A percentile compares a stretch with the other conserved stretches of the same genome.
Conservation (phyloP, 2,888 invertebrate genomes). For the Netelia virgata region DNA sequence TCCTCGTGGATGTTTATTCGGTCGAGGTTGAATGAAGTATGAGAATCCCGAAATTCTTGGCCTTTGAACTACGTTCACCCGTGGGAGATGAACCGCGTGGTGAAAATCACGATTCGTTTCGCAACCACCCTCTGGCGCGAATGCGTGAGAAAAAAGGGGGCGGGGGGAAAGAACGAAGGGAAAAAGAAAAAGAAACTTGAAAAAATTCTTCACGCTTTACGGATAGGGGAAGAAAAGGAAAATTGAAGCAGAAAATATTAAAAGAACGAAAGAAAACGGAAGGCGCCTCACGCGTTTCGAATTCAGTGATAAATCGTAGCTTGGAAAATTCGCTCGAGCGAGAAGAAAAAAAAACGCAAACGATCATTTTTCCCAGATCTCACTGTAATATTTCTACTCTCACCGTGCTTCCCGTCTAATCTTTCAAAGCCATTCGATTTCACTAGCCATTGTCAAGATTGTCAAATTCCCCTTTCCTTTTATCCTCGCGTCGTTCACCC, state of each 20-base stretch:
- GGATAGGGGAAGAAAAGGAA: no score
- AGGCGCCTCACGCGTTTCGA: not conserved
- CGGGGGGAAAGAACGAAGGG: not conserved
- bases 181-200: conserved; percentile 10
- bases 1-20: conserved; percentile 39
- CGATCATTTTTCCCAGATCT: conserved; percentile 17
- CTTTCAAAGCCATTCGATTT: conserved; percentile 7
- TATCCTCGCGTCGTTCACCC: not conserved
- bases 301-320: not conserved
- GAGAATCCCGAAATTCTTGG: conserved; percentile 32
- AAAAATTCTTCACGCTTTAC: not conserved
- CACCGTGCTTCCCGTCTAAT: conserved; percentile 1
- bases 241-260: no score
- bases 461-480: conserved; percentile 46
- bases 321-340: not conserved
- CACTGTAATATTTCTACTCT: conserved; percentile 7
- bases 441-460: conserved; percentile 40
- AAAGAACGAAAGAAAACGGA: not conserved
- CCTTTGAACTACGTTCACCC: conserved; percentile 22
- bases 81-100: conserved; percentile 5
- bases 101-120: conserved; percentile 34
- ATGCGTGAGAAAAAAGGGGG: not conserved
- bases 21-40: conserved; percentile 21
- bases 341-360: not conserved
- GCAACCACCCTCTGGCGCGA: not conserved